Evolutionary conservation across 2,113 vertebrate genomes (phyloP), one percentile per base, ranked within the genome.

Genomic region (Phylloscopus trochilus): DNA sequence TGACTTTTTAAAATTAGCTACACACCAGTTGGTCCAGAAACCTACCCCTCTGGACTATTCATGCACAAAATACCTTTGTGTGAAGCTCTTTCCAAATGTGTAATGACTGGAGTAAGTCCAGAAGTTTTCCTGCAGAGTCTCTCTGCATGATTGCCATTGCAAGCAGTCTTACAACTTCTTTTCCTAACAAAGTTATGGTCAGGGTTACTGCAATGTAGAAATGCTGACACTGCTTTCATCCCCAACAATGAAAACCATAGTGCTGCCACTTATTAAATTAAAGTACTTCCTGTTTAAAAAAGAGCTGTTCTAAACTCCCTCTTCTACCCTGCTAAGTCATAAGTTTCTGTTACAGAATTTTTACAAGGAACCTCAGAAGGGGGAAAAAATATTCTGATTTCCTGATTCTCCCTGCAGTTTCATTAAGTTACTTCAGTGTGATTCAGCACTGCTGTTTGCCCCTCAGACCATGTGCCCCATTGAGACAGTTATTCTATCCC

Each of bases 1-100:
- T 97, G 97, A 97, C 97, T 98, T 98, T 98, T 98, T 97, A 98
- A 98, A 98, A 98, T 98, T 98, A 98, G 97, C 97, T 96, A 97
- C 97, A 98, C 98, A 98, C 97, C 97, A 98, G 97, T 98, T 98
- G 98, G 97, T 98, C 97, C 92, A 97, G 97, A 98, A 98, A 98
- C 85, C 97, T 98, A 98, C 98, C 98, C 97, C 98, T 97, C 97
- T 87, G 89, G 97, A 97, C 95, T 95, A 97, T 95, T 97, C 98
- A 98, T 98, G 98, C 98, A 97, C 97, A 97, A 98, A 98, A 98
- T 97, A 98, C 97, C 97, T 98, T 98, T 98, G 96, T 97, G 97
- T 95, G 97, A 98, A 98, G 96, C 90, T 91, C 94, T 97, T 97
- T 98, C 96, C 97, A 98, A 98, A 98, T 96, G 96, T 97, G 96